These are phyloP conservation scores for Rhinopomastus cyanomelas DNA, from an alignment of 2,113 vertebrate genomes.

Conservation along the genomic window DNA sequence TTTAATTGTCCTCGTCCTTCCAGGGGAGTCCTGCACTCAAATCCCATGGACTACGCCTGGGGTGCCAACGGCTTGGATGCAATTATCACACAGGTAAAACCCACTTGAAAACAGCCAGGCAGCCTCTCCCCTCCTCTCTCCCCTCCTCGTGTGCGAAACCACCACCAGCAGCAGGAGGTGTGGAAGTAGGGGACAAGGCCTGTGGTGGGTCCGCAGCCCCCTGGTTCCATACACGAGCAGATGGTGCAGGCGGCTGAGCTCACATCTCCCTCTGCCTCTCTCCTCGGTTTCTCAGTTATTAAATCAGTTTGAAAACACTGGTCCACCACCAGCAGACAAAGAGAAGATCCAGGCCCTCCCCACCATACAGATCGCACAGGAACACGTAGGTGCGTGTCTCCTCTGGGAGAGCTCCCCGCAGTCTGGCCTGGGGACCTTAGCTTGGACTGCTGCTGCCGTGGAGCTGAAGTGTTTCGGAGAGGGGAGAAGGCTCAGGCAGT, in stretches of 20 bases:
- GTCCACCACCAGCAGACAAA: slow-evolving; percentile 94
- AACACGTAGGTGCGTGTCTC: slow-evolving; percentile 86
- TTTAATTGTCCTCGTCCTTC: slow-evolving; percentile 39
- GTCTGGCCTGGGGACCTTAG: not conserved
- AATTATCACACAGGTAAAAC: slow-evolving; percentile 92
- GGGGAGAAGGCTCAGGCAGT: not conserved
- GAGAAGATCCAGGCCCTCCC: slow-evolving; percentile 95
- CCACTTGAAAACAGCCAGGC: accelerated
- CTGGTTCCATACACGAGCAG: not conserved
- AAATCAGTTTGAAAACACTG: slow-evolving; percentile 99
- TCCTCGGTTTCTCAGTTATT: slow-evolving; percentile 82
- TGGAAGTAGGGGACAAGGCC: not conserved
- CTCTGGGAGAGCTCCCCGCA: not conserved
- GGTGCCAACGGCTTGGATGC: slow-evolving; percentile 93
- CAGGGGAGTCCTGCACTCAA: slow-evolving; percentile 95
- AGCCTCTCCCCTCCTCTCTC: too few species aligned
- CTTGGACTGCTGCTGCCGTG: not conserved
- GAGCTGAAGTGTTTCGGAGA: not conserved
- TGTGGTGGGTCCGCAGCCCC: not conserved
- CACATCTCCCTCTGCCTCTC: not conserved
- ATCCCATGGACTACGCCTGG: slow-evolving; percentile 98
- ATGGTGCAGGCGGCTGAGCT: not conserved
- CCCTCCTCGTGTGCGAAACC: accelerated
- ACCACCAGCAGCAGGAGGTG: too few species aligned
- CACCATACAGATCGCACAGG: slow-evolving; percentile 87